Base-by-base conservation (phyloP, 1,140 invertebrate species). In the Diploscapter pachys region DNA sequence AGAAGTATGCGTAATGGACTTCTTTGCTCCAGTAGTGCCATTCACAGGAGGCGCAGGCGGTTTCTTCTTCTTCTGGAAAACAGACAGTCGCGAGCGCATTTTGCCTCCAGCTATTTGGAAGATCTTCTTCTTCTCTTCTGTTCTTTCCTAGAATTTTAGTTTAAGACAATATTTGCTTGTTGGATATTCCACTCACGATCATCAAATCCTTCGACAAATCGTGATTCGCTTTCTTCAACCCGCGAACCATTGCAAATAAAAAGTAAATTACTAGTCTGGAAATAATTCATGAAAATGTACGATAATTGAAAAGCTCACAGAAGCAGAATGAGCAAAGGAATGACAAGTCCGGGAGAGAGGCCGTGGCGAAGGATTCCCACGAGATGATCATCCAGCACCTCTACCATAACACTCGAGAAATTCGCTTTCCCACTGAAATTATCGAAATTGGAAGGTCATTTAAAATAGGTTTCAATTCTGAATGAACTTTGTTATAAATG, bases 341-440 rank as follows among this genome's bases (percentile, higher is more conserved):
- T 95, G 0, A 98, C 91, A 52, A 94, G 93, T 67, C 92, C 93
- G 31, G 95, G 93, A 0, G 94, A 96, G 2, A 93, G 91, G 48
- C 94, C 90, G 84, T 96, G 96, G 82, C 93, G 90, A 52, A 90
- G 76, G 8, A 69, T 61, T 54, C 79, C 79, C 61, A 31, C 31
- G 31, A 31, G 31, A 31, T 31, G 31, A 31, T 31, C 31, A 31
- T 31, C 31, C 31, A 31, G 31, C 31, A 31, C 31, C 31, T 31
- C 31, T 31, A 31, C 31, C 31, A 31, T 31, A 31, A 31, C 31
- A 31, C 31, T 31, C 31, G 31, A 31, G 31, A 31, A 31, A 31
- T 31, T 31, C 31, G 31, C 31, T 31, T 31, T 67, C 57, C 71
- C 65, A 52, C 74, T 71, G 74, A 53, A 71, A 65, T 9, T 71